Evolutionary conservation across 2,797 vertebrate species (phyloP).

Genomic region (Paguma larvata): DNA sequence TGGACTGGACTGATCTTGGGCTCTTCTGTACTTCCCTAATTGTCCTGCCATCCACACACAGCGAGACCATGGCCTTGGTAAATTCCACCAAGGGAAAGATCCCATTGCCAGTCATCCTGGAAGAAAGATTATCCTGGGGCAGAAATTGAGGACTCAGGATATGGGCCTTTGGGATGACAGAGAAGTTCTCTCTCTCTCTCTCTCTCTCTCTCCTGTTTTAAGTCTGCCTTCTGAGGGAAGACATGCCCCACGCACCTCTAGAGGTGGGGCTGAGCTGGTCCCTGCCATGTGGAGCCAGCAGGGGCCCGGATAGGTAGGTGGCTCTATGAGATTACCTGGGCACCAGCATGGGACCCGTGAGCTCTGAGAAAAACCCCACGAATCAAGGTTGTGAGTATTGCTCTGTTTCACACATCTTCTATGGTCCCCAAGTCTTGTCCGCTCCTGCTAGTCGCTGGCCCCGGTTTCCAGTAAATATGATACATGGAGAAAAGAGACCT

Average conservation of each 20-base stretch:
- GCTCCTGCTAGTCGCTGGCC: not conserved
- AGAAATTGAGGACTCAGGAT: not conserved
- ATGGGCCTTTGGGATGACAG: not conserved
- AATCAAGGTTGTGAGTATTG: not conserved
- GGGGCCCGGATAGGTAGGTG: not conserved
- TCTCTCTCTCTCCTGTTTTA: not conserved
- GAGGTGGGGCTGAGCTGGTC: not conserved
- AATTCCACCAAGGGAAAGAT: not conserved
- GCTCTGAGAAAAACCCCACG: not conserved
- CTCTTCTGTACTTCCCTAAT: not conserved
- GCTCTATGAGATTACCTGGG: not conserved
- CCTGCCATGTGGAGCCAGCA: not conserved
- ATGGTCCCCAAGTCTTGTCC: not conserved
- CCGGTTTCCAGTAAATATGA: not conserved
- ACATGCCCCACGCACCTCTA: not conserved
- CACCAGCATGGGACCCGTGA: not conserved
- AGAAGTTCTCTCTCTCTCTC: not conserved
- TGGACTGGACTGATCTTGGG: not conserved
- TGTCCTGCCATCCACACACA: not conserved
- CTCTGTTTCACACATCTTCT: not conserved
- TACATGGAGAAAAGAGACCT: not conserved
- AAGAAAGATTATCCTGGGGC: not conserved
- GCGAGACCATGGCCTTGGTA: not conserved
- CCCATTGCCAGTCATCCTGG: not conserved
- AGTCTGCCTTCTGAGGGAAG: not conserved